Base-by-base conservation (phyloP, 2,113 vertebrate species). In the Garra rufa region DNA sequence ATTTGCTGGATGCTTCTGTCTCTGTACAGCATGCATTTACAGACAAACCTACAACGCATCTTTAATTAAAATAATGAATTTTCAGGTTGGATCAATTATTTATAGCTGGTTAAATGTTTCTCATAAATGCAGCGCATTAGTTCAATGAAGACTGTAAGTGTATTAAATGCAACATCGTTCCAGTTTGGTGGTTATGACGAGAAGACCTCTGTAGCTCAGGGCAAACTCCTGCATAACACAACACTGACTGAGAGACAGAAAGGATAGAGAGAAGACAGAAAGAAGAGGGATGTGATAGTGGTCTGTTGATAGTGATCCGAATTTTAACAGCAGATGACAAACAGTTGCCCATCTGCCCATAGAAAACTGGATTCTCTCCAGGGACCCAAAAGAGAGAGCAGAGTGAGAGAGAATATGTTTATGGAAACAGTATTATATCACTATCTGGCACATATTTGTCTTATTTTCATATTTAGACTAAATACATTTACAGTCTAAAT, bases 1-100 rank as follows among this genome's bases (percentile, higher is more conserved):
- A 90, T 87, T 90, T 86, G 85, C 86, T 46, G 88, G 89, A 90
- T 89, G 86, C 89, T 86, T 90, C 85, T 52, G 85, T 89, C 86
- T 86, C 69, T 26, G 71, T 83, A 85, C 81, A 88, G 61, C n/a
- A n/a, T 46, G 46, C 43, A 83, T 8, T 44, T 69, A 81, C 77
- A 28, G 41, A 55, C 41, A 52, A 15, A 48, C 44, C 26, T 57
- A 59, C 17, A 61, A 46, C 41, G 11, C 19, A 34, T 65, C 19
- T 81, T 79, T 63, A 30, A 63, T 63, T 61, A 44, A 65, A 28
- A 46, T 79, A 65, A 46, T 63, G 24, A 46, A 67, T 67, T 30
- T 34, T 48, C 21, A 26, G 8, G 34, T 77, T 41, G 41, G 41
- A 41, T 77, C 9, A 77, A 57, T 77, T 57, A 77, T 77, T 76